These are phyloP conservation scores for Orcinus orca DNA, from an alignment of 2,113 vertebrate species.

Conservation along the genomic window DNA sequence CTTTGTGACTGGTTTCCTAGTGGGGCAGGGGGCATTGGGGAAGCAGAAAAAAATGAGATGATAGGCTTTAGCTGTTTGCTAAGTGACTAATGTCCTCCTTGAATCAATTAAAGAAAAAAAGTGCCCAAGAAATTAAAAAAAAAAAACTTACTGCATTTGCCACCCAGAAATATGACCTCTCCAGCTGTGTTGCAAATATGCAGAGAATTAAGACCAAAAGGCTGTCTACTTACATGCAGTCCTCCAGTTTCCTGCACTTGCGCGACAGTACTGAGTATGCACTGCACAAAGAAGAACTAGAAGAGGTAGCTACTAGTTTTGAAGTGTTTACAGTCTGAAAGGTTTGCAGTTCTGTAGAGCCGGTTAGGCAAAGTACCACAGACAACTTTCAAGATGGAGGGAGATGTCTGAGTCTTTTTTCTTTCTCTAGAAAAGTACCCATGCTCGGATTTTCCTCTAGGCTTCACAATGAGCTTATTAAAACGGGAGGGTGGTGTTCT, in stretches of 20 bases:
- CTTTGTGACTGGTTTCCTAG: not conserved
- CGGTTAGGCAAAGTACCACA: not conserved
- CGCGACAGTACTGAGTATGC: not conserved
- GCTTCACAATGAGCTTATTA: not conserved
- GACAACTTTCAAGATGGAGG: not conserved
- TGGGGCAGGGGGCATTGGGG: not conserved
- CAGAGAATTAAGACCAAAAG: conserved; percentile 41
- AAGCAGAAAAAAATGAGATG: not conserved
- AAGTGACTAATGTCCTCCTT: not conserved
- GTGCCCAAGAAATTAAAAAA: not conserved
- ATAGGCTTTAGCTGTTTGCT: not conserved
- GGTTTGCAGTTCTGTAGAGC: conserved; percentile 36
- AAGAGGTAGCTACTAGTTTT: not conserved
- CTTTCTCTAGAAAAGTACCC: not conserved
- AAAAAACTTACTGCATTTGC: not conserved
- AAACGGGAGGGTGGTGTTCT: not conserved
- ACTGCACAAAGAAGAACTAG: not conserved
- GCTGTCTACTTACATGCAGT: not conserved
- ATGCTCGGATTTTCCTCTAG: not conserved
- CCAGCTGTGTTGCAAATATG: conserved; percentile 44
- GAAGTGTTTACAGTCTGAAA: conserved; percentile 59
- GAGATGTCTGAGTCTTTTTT: not conserved
- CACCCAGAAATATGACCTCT: conserved; percentile 45
- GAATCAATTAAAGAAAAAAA: not conserved
- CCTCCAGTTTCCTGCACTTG: conserved; percentile 3